phyloP scores from a whole-genome alignment of 2,113 vertebrate species.

The Hippolais icterina region DNA sequence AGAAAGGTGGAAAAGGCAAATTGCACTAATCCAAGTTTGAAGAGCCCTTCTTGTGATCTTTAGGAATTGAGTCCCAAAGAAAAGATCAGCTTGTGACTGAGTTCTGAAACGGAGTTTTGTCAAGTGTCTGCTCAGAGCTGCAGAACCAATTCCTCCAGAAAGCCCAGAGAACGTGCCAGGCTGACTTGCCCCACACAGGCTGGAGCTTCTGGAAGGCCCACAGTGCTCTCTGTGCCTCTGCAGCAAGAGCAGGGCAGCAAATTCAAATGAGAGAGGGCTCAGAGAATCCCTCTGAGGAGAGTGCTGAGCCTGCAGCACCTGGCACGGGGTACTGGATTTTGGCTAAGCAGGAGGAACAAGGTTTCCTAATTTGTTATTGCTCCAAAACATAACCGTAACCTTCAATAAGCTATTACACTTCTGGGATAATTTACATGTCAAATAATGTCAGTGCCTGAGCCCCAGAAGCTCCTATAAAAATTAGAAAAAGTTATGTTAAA shows the following conservation, averaged over 20 bases:
- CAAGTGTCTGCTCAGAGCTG: not conserved
- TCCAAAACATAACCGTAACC: not conserved
- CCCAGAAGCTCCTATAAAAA: not conserved
- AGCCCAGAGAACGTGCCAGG: not conserved
- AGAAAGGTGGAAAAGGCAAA: conserved; percentile 49
- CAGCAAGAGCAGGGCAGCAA: not conserved
- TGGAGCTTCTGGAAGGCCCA: not conserved
- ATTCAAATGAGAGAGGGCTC: not conserved
- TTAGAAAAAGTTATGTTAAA: not conserved
- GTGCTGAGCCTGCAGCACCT: not conserved
- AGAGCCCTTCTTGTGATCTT: conserved; percentile 50
- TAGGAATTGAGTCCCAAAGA: conserved; percentile 10
- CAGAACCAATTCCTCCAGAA: not conserved
- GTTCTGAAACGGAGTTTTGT: not conserved
- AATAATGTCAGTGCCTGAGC: not conserved
- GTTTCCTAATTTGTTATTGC: not conserved
- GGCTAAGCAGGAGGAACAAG: not conserved
- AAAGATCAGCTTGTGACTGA: conserved; percentile 10
- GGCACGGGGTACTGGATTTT: not conserved
- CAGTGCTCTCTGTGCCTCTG: not conserved
- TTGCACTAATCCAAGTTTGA: conserved; percentile 44
- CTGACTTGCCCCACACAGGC: not conserved
- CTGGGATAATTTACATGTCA: not conserved
- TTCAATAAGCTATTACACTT: not conserved
- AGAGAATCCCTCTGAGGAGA: not conserved